These are phyloP conservation scores for Drosophila truncata DNA, from an alignment of 1,140 invertebrate genomes.

Conservation along the genomic window DNA sequence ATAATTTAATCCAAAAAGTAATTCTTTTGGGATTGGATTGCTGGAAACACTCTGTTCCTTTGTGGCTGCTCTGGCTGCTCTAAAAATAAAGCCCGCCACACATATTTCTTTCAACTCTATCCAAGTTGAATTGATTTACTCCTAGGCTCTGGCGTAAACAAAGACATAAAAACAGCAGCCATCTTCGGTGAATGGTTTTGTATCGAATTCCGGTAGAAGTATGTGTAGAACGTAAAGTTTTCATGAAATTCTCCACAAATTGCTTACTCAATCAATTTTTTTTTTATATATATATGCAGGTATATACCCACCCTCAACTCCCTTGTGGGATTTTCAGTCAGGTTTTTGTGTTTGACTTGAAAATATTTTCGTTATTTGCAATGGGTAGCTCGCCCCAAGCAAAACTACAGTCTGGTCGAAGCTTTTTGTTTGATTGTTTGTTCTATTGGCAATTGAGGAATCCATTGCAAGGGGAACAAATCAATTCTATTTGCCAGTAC, in stretches of 20 bases:
- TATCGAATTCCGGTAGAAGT: constrained; percentile 21
- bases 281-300: neutral
- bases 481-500: constrained; percentile 42
- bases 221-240: constrained; percentile 27
- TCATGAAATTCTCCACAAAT: constrained; percentile 24
- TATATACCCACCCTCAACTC: constrained; percentile 7
- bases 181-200: constrained; percentile 17
- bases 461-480: constrained; percentile 20
- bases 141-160: constrained; percentile 22
- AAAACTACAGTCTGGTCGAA: constrained; percentile 24
- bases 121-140: constrained; percentile 40
- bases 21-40: no score
- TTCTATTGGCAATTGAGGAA: constrained; percentile 43
- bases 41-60: neutral
- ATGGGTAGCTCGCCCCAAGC: constrained; percentile 19
- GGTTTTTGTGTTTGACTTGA: constrained; percentile 30
- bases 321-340: neutral
- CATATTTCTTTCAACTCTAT: constrained; percentile 70
- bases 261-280: constrained; percentile 13
- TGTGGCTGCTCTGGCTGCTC: constrained; percentile 11
- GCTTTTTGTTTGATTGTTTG: constrained; percentile 29
- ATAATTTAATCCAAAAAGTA: no score
- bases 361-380: constrained; percentile 45
- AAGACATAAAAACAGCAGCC: constrained; percentile 37
- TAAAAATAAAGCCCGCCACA: constrained; percentile 37